Base-by-base conservation (phyloP, 2,113 vertebrate species). In the Ailuropoda melanoleuca region DNA sequence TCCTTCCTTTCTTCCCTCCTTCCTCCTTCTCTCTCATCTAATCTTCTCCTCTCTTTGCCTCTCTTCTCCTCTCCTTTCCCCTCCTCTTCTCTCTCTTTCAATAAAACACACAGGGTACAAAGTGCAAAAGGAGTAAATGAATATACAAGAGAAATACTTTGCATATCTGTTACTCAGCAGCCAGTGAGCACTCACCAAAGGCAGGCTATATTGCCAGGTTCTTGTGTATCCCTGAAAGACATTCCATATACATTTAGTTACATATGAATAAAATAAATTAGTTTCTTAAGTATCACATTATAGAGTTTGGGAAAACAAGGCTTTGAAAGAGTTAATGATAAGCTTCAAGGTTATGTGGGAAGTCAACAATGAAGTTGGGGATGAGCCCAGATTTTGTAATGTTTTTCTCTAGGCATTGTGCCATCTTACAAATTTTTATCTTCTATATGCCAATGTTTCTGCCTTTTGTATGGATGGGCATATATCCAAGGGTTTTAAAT, bases 391-490 rank as follows among this genome's bases (percentile, higher is more conserved):
- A 96, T 95, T 96, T 95, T 95, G 48, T 95, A 93, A 88, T 93
- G 70, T 83, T 96, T 96, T 95, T 90, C 84, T 97, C 89, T 78
- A 96, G 97, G 92, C 93, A 89, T 60, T 93, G 11, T 97, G 93
- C 93, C 97, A 97, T 93, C 74, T 97, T 96, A 56, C 24, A 96
- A 92, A 90, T 82, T 88, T 96, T 84, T 93, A 78, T 95, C 82
- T 92, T 92, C 82, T 97, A 37, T 94, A 95, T 94, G 96, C 80
- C 95, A 97, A 96, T 92, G 92, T 95, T 96, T 97, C 83, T 97
- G 93, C 56, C 53, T 93, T 98, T 98, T 97, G 83, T 93, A 84
- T 96, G 58, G 53, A 62, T 92, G 84, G 87, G 80, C 74, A 95
- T 88, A 90, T 93, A 55, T 96, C 89, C 95, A 97, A 96, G 18